Evolutionary conservation across 2,888 invertebrate genomes (phyloP), one percentile per base, ranked within the genome.

Genomic region (Parnassius mnemosyne): DNA sequence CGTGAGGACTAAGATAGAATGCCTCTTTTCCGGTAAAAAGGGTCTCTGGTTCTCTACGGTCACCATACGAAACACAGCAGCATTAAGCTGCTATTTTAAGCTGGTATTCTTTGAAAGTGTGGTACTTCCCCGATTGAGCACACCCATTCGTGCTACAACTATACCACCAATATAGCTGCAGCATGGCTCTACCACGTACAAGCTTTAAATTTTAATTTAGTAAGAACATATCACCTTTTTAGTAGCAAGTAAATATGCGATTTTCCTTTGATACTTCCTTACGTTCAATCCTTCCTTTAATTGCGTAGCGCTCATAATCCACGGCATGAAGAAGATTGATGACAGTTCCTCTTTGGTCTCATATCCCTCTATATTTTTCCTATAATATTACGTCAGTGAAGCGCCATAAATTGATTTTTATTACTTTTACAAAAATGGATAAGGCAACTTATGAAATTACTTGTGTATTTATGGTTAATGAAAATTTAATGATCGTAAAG

Each of bases 401-500:
- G 52, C 61, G 11, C 56, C 51, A 52, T 53, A 56, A 61, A 61
- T 56, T 61, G 53, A 61, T 61, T 55, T 55, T 51, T 55, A 55
- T 55, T 16, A 57, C 56, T 46, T 13, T 54, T 49, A 60, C 60
- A 53, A 61, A 34, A 46, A 51, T 52, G 52, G 47, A 12, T 12
- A 7, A 20, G 46, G n/a, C 56, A 44, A 52, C 46, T 56, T 52
- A 56, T 57, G 57, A 61, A 57, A 53, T 57, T 46, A 46, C 52
- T 41, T 20, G 16, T 53, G n/a, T 51, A 56, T 61, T 56, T 52
- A 56, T 61, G 44, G 52, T 52, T 61, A 53, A 61, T 61, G 61
- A 61, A 61, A 61, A 61, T 57, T 61, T 61, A 61, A 61, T 61
- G 57, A 57, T 20, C 41, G n/a, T 25, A 34, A 13, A 46, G 50